Conservation (phyloP, 2,797 vertebrate species). For the Aplochiton taeniatus region DNA sequence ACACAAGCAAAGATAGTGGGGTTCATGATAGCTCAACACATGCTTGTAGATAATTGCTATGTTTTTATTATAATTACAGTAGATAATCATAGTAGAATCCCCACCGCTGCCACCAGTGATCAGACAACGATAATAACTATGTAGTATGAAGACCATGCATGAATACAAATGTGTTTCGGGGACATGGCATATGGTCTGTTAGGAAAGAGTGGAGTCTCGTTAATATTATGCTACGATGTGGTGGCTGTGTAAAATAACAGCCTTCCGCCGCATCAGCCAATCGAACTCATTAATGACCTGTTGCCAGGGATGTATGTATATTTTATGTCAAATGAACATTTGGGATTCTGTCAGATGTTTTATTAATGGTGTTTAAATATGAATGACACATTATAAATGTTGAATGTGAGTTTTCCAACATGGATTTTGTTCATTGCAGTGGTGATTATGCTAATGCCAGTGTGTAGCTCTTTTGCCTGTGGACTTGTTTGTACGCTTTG, state of each 20-base stretch:
- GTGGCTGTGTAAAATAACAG: slow-evolving; percentile 8
- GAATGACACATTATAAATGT: slow-evolving; percentile 58
- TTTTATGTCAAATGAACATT: slow-evolving; percentile 61
- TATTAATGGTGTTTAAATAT: slow-evolving; percentile 71
- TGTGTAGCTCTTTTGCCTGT: slow-evolving; percentile 15
- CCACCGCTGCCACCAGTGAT: slow-evolving; percentile 15
- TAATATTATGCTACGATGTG: slow-evolving; percentile 26
- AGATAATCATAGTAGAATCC: slow-evolving; percentile 19
- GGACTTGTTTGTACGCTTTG: slow-evolving; percentile 4
- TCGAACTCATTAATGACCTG: slow-evolving; percentile 67
- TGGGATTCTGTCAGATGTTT: slow-evolving; percentile 67
- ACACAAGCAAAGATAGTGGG: slow-evolving; percentile 14
- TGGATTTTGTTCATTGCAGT: slow-evolving; percentile 37
- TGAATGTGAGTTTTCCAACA: slow-evolving; percentile 54
- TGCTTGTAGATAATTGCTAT: slow-evolving; percentile 29
- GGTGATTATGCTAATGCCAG: slow-evolving; percentile 40
- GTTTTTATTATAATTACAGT: slow-evolving; percentile 40
- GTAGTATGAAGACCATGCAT: not conserved
- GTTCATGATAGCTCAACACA: slow-evolving; percentile 26
- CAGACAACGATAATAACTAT: slow-evolving; percentile 25
- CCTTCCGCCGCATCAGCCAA: slow-evolving; percentile 47
- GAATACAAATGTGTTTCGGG: slow-evolving; percentile 28
- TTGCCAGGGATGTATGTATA: slow-evolving; percentile 52
- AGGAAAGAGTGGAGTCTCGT: slow-evolving; percentile 26
- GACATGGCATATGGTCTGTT: slow-evolving; percentile 4